Evolutionary conservation across 2,113 vertebrate genomes (phyloP).

Genomic region (Ellobius talpinus): DNA sequence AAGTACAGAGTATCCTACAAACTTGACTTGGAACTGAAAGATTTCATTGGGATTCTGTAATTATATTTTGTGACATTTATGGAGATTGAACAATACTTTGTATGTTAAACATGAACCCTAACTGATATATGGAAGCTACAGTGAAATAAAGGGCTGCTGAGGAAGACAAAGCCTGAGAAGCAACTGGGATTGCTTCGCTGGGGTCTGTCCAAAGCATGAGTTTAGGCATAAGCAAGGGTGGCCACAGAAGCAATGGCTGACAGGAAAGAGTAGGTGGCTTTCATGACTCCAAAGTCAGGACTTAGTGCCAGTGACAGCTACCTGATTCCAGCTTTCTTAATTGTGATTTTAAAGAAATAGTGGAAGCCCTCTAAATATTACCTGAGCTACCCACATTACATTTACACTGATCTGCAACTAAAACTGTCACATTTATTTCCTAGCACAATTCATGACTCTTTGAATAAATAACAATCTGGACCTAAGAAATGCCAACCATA

Average conservation of each 20-base stretch:
- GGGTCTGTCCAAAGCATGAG: neutral
- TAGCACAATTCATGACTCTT: neutral
- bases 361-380: neutral
- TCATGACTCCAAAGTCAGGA: neutral
- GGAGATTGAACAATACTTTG: too few relatives aligned
- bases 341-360: neutral
- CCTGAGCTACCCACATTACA: neutral
- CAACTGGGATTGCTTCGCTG: neutral
- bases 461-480: neutral
- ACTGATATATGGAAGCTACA: neutral
- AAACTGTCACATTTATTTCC: neutral
- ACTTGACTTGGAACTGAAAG: too few relatives aligned
- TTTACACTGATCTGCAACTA: neutral
- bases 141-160: neutral
- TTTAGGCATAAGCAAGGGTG: fast-evolving
- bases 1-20: too few relatives aligned
- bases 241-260: neutral
- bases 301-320: neutral
- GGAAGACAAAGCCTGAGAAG: neutral
- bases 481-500: neutral
- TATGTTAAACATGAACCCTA: neutral
- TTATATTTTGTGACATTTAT: too few relatives aligned
- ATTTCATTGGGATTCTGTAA: too few relatives aligned
- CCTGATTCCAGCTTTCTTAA: neutral
- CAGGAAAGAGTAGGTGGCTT: neutral